Evolutionary conservation across 2,888 invertebrate genomes (phyloP), one percentile per base, ranked within the genome.

Genomic region (Gryllus longicercus): DNA sequence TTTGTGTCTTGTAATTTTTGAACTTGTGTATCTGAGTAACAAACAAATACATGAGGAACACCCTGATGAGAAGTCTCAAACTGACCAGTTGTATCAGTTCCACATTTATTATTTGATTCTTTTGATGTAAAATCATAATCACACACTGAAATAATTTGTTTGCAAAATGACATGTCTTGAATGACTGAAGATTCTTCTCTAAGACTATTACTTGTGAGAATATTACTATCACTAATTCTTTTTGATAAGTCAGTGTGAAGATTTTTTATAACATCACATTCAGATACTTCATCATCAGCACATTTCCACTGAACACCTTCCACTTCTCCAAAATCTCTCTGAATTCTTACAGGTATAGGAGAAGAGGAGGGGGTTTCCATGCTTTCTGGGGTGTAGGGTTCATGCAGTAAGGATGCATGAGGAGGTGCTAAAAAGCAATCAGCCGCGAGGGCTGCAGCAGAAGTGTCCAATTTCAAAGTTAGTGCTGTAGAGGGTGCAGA

Each of bases 301-400:
- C 63, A 18, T n/a, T 63, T 63, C 63, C 63, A 63, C 14, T 63
- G 38, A 38, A 38, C 38, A 38, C 38, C 38, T 38, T 38, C 63
- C 14, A 63, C 21, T 38, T 76, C 76, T 14, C 25, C 38, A 25
- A 79, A 81, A 49, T 81, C 79, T 38, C 78, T 83, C 11, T 85
- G 85, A 51, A 83, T 83, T 78, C 83, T 80, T 51, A 84, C 82
- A 51, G 82, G 80, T 51, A 86, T 81, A 79, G 85, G 85, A 80
- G 86, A 86, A 78, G 94, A 94, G 76, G 93, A 93, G 84, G 91
- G 93, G 38, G 94, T 94, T 84, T 94, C 94, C 83, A 92, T 89
- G 86, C 94, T 94, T 85, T 95, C 95, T n/a, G 95, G 95, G 0
- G 95, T 95, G 84, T 95, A 95, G 0, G 95, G 94, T 84, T 94